Evolutionary conservation across 2,888 invertebrate genomes (phyloP), one percentile per base, ranked within the genome.

Genomic region (Dynastes tityus): DNA sequence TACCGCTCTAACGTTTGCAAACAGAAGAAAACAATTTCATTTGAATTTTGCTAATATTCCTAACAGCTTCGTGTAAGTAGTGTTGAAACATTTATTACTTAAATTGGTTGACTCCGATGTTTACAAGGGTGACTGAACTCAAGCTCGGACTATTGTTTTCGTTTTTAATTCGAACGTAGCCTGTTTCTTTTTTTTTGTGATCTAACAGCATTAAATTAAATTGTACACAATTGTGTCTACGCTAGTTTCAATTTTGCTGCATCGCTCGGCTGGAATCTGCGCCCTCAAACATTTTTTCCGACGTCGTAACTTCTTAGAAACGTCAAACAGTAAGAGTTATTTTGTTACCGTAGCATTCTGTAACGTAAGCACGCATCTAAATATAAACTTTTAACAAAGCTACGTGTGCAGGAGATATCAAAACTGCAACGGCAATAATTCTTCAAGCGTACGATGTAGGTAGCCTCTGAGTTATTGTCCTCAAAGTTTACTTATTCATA

Each of bases 381-480:
- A 70, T 51, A 53, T 70, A 70, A 65, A 70, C 70, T 51, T 70
- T 70, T 53, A 70, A 53, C 70, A 70, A 70, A 70, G 70, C 11
- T 37, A 70, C 53, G 70, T 70, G 70, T 70, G 70, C 53, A 11
- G 4, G 32, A 70, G 53, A 70, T 70, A 70, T 70, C 29, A 53
- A 70, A 70, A 70, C 45, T 70, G 70, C 70, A 51, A 70, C 49
- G 70, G 51, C 29, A 53, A 32, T 70, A 70, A 70, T 53, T 70
- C 51, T 29, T 51, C n/a, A n/a, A 22, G 49, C 53, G 70, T 32
- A 32, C 13, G 49, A 68, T 49, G 27, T 51, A 68, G 29, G 51
- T 68, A 68, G 64, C 32, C 37, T 37, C 37, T 32, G 64, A 65
- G 64, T 65, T 65, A 65, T 65, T 65, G 64, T 65, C 64, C 64